Conservation (phyloP, 2,113 vertebrate genomes). For the Cinclus cinclus region DNA sequence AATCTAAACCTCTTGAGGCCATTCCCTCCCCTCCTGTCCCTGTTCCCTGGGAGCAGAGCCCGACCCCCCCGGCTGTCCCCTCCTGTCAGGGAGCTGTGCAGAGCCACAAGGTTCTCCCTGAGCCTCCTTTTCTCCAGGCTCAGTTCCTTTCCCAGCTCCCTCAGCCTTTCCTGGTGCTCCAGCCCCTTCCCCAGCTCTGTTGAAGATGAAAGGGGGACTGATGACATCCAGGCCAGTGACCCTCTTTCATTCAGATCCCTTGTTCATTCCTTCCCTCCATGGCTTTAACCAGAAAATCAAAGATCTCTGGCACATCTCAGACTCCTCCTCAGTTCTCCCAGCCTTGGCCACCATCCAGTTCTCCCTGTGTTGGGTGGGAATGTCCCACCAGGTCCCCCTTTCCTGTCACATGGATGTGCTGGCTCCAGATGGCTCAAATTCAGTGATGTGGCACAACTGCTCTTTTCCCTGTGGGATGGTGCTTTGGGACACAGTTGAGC, state of each 20-base stretch:
- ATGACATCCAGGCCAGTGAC: background rate
- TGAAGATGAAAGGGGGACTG: background rate
- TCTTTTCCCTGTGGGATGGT: background rate
- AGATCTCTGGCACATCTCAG: background rate
- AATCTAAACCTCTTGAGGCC: background rate
- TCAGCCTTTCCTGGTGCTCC: accelerated
- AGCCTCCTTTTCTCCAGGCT: background rate
- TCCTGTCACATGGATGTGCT: background rate
- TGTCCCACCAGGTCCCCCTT: no score
- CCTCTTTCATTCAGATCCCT: background rate
- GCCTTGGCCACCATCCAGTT: background rate
- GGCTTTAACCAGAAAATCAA: background rate
- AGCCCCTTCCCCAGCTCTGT: background rate
- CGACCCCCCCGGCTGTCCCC: accelerated
- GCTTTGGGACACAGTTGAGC: background rate
- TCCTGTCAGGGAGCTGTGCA: background rate
- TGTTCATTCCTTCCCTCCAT: background rate
- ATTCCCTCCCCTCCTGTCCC: accelerated
- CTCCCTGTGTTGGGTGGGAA: background rate
- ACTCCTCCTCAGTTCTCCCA: no score
- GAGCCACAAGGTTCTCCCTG: background rate
- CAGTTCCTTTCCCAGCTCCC: background rate
- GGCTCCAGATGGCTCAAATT: background rate
- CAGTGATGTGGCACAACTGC: accelerated
- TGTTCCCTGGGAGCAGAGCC: background rate